phyloP scores from a whole-genome alignment of 2,797 vertebrate species.

The Tauraco hartlaubi region DNA sequence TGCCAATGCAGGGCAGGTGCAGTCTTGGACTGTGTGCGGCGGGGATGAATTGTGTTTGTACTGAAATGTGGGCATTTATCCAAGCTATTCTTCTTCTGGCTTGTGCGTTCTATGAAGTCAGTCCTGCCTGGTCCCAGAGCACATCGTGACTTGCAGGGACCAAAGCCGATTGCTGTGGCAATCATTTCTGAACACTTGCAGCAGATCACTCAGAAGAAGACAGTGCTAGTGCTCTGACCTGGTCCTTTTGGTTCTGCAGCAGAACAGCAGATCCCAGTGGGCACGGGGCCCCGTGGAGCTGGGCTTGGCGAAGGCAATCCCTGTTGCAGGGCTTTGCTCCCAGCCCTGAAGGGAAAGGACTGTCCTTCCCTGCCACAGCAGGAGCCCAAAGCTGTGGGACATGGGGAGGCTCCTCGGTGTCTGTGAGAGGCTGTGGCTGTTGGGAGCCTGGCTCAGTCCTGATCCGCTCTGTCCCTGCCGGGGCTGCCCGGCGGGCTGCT shows the following conservation, averaged over 20 bases:
- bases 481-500: background rate
- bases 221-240: background rate
- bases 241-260: background rate
- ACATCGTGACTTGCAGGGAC: background rate
- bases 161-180: background rate
- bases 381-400: background rate
- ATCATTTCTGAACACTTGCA: background rate
- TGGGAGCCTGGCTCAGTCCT: background rate
- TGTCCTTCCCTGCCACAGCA: background rate
- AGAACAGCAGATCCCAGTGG: background rate
- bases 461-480: fast-evolving
- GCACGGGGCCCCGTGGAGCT: fast-evolving
- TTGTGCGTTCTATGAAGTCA: background rate
- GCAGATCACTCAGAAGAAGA: background rate
- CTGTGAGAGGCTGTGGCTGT: background rate
- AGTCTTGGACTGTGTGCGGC: background rate
- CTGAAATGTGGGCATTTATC: background rate
- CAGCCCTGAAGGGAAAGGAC: background rate
- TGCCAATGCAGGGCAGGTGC: background rate
- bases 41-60: background rate
- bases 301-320: background rate
- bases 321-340: background rate
- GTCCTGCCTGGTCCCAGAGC: background rate
- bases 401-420: fast-evolving
- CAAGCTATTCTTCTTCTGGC: background rate